Percentiles rank a stretch among this genome's conserved stretches.
phyloP scores from a whole-genome alignment of 2,888 invertebrate genomes.

The Malthinus flaveolus region DNA sequence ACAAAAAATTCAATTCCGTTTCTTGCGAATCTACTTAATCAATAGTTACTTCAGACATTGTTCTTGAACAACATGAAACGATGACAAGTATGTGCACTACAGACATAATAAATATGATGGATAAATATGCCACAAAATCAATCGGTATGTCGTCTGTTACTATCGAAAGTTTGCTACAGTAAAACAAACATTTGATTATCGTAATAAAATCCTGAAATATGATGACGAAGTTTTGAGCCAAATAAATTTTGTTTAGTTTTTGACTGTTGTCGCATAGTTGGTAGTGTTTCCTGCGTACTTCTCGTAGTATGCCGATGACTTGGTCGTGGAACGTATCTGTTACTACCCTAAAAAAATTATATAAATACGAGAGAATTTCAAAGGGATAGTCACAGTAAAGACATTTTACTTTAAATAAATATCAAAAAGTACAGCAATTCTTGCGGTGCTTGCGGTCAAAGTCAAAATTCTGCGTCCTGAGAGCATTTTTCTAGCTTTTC shows the following conservation, averaged over 20 bases:
- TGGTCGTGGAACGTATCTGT: not conserved
- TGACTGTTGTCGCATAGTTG: constrained; percentile 2
- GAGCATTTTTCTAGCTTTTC: no score
- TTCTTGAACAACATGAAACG: not conserved
- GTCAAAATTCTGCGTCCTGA: no score
- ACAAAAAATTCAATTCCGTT: not conserved
- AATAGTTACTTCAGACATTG: not conserved
- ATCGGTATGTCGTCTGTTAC: not conserved
- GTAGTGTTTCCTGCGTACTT: constrained; percentile 8
- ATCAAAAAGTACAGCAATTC: no score
- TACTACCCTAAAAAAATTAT: not conserved
- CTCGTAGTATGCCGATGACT: not conserved
- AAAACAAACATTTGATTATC: constrained; percentile 6
- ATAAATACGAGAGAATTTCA: no score
- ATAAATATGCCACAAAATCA: not conserved
- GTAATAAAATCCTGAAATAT: constrained; percentile 8
- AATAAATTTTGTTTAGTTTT: constrained; percentile 3
- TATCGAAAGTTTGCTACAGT: not conserved
- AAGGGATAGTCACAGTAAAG: no score
- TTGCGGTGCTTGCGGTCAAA: no score
- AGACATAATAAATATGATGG: not conserved
- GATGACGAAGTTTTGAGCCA: constrained; percentile 5
- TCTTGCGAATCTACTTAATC: not conserved
- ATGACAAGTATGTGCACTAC: not conserved
- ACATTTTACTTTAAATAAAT: no score